Evolutionary conservation across 2,888 invertebrate genomes (phyloP).

Genomic region (Automeris io): DNA sequence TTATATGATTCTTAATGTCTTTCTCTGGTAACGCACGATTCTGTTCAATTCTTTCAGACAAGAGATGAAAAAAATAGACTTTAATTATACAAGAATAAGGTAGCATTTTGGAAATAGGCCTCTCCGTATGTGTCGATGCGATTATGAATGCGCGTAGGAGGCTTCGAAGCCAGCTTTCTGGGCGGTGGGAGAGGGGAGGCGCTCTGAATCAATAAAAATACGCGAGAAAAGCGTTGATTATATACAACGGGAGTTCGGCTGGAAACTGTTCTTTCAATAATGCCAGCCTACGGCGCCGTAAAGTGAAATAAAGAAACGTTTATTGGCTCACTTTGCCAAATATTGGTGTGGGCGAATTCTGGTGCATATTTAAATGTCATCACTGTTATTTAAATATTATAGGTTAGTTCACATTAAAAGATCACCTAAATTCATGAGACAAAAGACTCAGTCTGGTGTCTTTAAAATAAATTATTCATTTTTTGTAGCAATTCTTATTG

Average conservation of each 20-base stretch:
- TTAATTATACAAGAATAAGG: constrained; percentile 43
- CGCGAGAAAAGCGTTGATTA: constrained; percentile 75
- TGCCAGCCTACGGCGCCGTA: constrained; percentile 36
- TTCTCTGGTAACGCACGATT: constrained; percentile 75
- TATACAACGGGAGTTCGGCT: constrained; percentile 66
- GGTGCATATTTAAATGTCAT: background rate
- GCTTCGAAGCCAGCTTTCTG: constrained; percentile 68
- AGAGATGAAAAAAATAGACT: constrained; percentile 30
- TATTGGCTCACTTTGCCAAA: constrained; percentile 24
- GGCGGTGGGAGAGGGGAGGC: constrained; percentile 45
- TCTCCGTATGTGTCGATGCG: constrained; percentile 67
- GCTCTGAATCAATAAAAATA: constrained; percentile 72
- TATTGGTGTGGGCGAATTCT: background rate
- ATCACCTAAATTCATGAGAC: no score
- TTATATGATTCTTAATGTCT: constrained; percentile 77
- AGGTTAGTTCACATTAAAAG: no score
- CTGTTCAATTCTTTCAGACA: constrained; percentile 60
- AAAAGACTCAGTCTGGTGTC: no score
- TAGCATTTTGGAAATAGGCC: constrained; percentile 37
- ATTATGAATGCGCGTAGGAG: constrained; percentile 77
- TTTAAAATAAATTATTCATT: no score
- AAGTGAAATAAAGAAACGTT: constrained; percentile 41
- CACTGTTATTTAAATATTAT: background rate
- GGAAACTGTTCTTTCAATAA: constrained; percentile 62
- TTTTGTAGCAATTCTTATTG: no score